Conservation (phyloP, 2,113 vertebrate genomes). For the Stigmatopora argus region DNA sequence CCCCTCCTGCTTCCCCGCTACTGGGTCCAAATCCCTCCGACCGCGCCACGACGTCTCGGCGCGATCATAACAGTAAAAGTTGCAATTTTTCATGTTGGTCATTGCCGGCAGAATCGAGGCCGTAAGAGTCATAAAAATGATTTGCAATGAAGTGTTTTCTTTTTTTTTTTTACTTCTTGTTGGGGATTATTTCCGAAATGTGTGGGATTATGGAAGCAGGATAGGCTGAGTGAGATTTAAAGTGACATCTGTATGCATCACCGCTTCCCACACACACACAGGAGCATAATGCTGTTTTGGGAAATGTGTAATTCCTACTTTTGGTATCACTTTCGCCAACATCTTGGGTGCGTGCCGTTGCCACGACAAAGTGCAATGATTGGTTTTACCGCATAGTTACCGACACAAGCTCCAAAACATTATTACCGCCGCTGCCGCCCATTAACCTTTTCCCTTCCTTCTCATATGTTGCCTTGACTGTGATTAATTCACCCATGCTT, state of each 20-base stretch:
- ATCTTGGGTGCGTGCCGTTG: slow-evolving; percentile 7
- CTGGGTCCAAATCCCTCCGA: too few species aligned
- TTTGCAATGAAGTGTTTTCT: neutral
- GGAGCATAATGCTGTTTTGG: slow-evolving; percentile 21
- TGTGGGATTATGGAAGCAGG: slow-evolving; percentile 19
- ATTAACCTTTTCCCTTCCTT: slow-evolving; percentile 58
- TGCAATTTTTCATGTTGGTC: too few species aligned
- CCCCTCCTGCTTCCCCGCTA: too few species aligned
- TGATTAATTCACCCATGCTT: slow-evolving; percentile 62
- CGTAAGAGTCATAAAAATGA: neutral
- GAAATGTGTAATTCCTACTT: slow-evolving; percentile 40
- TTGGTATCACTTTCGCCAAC: slow-evolving; percentile 28
- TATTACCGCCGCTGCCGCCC: slow-evolving; percentile 44
- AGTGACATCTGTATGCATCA: slow-evolving; percentile 40
- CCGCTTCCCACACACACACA: slow-evolving; percentile 26
- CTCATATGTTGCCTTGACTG: slow-evolving; percentile 30
- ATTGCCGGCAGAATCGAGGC: too few species aligned
- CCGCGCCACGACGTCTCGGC: too few species aligned
- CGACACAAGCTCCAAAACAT: neutral
- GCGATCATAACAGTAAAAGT: too few species aligned
- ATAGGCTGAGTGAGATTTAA: slow-evolving; percentile 45
- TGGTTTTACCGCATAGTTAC: slow-evolving; percentile 39
- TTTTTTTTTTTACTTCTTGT: neutral
- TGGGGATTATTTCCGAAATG: slow-evolving; percentile 19
- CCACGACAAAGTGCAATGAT: slow-evolving; percentile 43